Percentiles rank a stretch among this genome's conserved stretches.
Evolutionary conservation across 1,140 invertebrate species (phyloP).

Genomic region (Philopotamus ludificatus): DNA sequence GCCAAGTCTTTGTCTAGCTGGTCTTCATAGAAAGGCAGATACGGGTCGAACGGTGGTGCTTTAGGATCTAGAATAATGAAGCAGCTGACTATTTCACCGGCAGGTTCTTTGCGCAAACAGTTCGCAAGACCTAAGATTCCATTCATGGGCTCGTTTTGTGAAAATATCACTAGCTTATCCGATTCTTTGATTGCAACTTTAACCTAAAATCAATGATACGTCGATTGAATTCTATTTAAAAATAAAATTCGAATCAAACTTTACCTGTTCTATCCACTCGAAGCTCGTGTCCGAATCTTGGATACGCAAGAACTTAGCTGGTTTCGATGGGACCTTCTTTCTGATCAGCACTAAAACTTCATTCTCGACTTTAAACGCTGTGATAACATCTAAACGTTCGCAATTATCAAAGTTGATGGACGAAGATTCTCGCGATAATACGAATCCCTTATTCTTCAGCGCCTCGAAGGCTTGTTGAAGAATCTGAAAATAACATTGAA

Average conservation of each 20-base stretch:
- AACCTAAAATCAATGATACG: conserved; percentile 36
- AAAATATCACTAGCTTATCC: conserved; percentile 59
- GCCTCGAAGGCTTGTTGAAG: conserved; percentile 48
- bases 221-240: background rate
- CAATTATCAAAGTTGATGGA: conserved; percentile 43
- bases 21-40: conserved; percentile 63
- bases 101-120: conserved; percentile 69
- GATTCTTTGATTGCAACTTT: conserved; percentile 59
- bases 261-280: conserved; percentile 49
- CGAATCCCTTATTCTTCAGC: conserved; percentile 53
- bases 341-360: conserved; percentile 53
- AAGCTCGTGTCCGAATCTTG: conserved; percentile 45
- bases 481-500: conserved; percentile 42
- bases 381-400: conserved; percentile 50
- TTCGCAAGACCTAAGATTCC: conserved; percentile 85
- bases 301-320: conserved; percentile 51
- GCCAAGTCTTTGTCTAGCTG: conserved; percentile 72
- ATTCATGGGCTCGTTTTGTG: conserved; percentile 63
- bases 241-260: background rate
- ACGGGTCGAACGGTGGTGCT: conserved; percentile 64
- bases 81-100: conserved; percentile 62
- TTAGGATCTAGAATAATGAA: conserved; percentile 65
- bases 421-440: conserved; percentile 55
- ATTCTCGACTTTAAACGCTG: conserved; percentile 47
- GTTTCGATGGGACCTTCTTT: conserved; percentile 48